Conservation (phyloP, 2,113 vertebrate species). For the Sceloporus undulatus region DNA sequence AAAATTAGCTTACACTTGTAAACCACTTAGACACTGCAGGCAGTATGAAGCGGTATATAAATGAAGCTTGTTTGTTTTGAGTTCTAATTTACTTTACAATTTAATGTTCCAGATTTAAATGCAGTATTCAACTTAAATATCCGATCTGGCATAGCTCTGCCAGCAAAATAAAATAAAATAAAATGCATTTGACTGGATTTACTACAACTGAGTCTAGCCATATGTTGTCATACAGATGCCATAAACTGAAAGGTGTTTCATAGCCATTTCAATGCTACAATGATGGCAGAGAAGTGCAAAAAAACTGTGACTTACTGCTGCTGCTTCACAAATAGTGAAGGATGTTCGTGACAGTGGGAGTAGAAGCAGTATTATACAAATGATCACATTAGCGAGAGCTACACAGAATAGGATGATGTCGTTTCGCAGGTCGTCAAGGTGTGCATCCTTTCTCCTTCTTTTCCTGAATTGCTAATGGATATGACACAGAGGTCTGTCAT, state of each 20-base stretch:
- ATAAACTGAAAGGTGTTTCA: background rate
- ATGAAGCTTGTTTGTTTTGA: background rate
- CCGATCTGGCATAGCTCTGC: background rate
- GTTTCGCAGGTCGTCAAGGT: slow-evolving; percentile 23
- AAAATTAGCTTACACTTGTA: too few relatives aligned
- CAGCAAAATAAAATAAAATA: background rate
- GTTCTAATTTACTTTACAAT: accelerated
- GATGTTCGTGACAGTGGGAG: background rate
- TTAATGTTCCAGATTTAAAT: background rate
- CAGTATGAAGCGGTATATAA: too few relatives aligned
- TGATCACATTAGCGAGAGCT: background rate
- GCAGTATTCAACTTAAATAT: background rate
- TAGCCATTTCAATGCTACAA: slow-evolving; percentile 21
- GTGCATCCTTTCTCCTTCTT: slow-evolving; percentile 25
- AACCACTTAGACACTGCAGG: too few relatives aligned
- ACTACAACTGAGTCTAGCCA: background rate
- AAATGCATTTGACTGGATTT: background rate
- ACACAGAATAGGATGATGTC: accelerated
- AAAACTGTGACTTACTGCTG: slow-evolving; percentile 6
- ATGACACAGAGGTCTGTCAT: background rate
- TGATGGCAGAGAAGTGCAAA: accelerated
- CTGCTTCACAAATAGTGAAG: background rate
- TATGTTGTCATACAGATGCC: background rate
- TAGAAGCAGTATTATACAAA: background rate
- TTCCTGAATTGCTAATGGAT: background rate